Conservation (phyloP, 2,113 vertebrate species). For the Xenopus laevis region DNA sequence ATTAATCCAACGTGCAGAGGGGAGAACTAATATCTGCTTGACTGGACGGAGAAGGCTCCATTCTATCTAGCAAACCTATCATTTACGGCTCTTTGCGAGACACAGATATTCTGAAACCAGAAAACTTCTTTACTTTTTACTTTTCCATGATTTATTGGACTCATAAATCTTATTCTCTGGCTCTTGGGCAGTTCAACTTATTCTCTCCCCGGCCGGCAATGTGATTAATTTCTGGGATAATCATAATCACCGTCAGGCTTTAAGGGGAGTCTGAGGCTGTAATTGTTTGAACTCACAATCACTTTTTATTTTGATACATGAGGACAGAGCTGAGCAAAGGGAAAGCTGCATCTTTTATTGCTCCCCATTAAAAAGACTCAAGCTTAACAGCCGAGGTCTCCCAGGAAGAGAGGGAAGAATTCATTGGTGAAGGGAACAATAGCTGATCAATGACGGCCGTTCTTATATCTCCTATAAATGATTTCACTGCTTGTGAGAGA, state of each 20-base stretch:
- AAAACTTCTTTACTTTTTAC: slow-evolving; percentile 36
- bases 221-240: slow-evolving; percentile 6
- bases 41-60: slow-evolving; percentile 7
- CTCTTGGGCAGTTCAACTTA: slow-evolving; percentile 1
- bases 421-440: no score
- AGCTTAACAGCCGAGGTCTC: neutral
- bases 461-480: neutral
- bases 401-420: neutral
- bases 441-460: neutral
- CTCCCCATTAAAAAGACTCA: neutral
- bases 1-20: slow-evolving; percentile 1
- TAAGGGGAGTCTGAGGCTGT: neutral
- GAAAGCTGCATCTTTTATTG: neutral
- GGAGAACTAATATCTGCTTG: slow-evolving; percentile 10
- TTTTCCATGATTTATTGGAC: slow-evolving; percentile 26
- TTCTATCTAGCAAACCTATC: slow-evolving; percentile 10
- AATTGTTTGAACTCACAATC: slow-evolving; percentile 18
- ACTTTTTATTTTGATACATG: neutral
- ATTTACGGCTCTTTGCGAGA: slow-evolving; percentile 2
- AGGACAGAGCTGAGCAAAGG: neutral
- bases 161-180: neutral
- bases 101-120: neutral
- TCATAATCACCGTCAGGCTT: neutral
- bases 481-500: neutral
- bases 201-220: neutral